Evolutionary conservation across 2,797 vertebrate species (phyloP), one percentile per base, ranked within the genome.

Genomic region (Gadopsis bispinosus): DNA sequence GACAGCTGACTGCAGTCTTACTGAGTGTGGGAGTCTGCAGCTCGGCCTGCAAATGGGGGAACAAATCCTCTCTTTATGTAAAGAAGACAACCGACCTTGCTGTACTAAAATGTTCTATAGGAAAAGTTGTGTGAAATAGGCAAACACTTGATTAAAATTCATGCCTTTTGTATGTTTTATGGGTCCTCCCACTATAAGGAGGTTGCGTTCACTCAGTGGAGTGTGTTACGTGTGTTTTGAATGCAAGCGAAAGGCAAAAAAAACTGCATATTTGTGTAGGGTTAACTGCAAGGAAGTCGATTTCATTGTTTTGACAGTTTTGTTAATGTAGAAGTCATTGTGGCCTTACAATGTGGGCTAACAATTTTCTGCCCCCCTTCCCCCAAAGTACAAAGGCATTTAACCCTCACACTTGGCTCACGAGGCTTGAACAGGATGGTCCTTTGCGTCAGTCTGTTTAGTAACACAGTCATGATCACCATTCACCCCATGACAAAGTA

Each of bases 381-480:
- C 79, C 68, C 64, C 43, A 47, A 85, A 87, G 26, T 55, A 84
- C 85, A 87, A 82, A 88, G 69, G 77, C 77, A 65, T 87, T 88
- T 75, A 81, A 6, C 71, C 81, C 78, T 82, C 77, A 83, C 85
- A 89, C 76, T 89, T 93, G 88, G 93, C 88, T 87, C 84, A 47
- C 41, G n/a, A 68, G 77, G 63, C 50, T 54, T 29, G 41, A 47
- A 67, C 74, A 61, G 81, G 71, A 72, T 64, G 65, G 33, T 66
- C 81, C 88, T 77, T 75, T 55, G 2, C 89, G 84, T 85, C 87
- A 83, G 81, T 87, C 91, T 91, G 35, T 91, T 95, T 92, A 93
- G 94, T 90, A 95, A 91, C 87, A 87, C 92, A 86, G 89, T 93
- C 93, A 93, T 91, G 93, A 92, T 85, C 86, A 31, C 69, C 68